A percentile compares a stretch with the other conserved stretches of the same genome.
Evolutionary conservation across 2,113 vertebrate genomes (phyloP).

Genomic region (Tangachromis dhanisi): DNA sequence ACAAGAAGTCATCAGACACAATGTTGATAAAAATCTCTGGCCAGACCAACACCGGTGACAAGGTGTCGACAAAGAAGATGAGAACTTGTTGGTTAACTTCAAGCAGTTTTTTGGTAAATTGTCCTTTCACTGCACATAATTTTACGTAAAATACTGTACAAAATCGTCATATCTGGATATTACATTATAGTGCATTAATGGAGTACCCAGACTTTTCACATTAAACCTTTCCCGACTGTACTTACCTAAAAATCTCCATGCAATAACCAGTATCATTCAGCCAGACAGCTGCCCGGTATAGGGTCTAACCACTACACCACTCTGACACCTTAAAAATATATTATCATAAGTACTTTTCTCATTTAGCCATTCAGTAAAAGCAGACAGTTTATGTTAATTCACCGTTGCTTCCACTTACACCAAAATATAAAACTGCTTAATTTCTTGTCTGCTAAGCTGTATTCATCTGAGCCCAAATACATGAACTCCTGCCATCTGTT

Average conservation of each 20-base stretch:
- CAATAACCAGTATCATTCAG: not conserved
- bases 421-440: not conserved
- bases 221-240: not conserved
- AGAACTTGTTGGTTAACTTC: not conserved
- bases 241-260: not conserved
- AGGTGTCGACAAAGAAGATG: not conserved
- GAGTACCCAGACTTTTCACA: not conserved
- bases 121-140: not conserved
- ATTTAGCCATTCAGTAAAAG: not conserved
- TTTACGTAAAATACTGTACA: not conserved
- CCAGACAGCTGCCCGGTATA: not conserved
- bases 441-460: not conserved
- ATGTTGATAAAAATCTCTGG: not conserved
- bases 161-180: not conserved
- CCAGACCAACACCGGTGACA: not conserved
- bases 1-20: not conserved
- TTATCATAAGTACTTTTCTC: not conserved
- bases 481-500: slow-evolving; percentile 45
- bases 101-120: not conserved
- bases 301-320: not conserved
- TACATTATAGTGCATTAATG: not conserved
- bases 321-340: not conserved
- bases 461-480: not conserved
- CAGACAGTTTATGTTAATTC: not conserved
- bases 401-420: not conserved